phyloP scores from a whole-genome alignment of 2,797 vertebrate species.

The Hippoglossus hippoglossus region DNA sequence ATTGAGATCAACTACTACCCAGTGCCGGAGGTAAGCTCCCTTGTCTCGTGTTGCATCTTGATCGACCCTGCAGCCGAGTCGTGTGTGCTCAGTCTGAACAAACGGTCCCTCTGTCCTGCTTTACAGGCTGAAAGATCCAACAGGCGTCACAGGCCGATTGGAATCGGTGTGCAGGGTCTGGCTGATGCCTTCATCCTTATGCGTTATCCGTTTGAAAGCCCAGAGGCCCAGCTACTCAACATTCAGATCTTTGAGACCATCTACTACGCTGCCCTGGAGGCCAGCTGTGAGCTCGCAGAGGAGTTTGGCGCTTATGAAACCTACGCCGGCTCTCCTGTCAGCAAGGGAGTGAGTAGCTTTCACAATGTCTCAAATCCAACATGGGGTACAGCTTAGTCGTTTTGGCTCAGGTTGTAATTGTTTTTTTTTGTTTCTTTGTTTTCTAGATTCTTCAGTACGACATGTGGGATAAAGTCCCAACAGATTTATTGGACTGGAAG shows the following conservation, averaged over 20 bases:
- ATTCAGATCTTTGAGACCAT: constrained; percentile 97
- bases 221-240: constrained; percentile 92
- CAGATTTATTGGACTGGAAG: constrained; percentile 93
- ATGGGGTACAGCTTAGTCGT: neutral
- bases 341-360: constrained; percentile 85
- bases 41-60: neutral
- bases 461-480: constrained; percentile 94
- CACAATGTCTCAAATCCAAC: constrained; percentile 10
- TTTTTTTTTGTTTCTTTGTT: neutral
- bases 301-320: constrained; percentile 89
- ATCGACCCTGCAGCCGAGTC: neutral
- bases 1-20: constrained; percentile 99
- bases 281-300: constrained; percentile 94
- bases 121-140: constrained; percentile 90
- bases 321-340: constrained; percentile 92
- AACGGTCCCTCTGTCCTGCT: neutral
- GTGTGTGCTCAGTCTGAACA: constrained; percentile 1
- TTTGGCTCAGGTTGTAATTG: neutral
- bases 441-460: constrained; percentile 91
- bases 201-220: constrained; percentile 94
- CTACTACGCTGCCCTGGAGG: constrained; percentile 93
- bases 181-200: constrained; percentile 97
- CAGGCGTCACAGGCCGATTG: constrained; percentile 92
- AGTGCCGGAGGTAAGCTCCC: constrained; percentile 81
- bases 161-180: constrained; percentile 96